phyloP scores from a whole-genome alignment of 2,113 vertebrate genomes.

The Eudyptes chrysolophus region DNA sequence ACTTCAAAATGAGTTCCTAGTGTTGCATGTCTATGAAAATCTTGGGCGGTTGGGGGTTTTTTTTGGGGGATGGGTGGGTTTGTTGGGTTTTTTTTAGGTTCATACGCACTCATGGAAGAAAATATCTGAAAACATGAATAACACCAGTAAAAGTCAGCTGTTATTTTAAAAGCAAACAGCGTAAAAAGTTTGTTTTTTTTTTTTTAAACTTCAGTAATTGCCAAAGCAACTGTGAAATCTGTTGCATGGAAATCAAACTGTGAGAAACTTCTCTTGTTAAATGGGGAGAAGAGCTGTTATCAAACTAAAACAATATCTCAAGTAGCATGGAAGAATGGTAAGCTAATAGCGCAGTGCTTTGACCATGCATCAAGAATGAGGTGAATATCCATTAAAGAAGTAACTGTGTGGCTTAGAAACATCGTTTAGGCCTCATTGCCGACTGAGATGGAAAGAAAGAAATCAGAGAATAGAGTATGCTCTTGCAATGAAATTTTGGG shows the following conservation, averaged over 20 bases:
- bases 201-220: constrained; percentile 31
- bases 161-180: background rate
- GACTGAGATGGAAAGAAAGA: background rate
- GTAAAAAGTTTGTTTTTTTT: background rate
- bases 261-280: constrained; percentile 17
- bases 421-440: background rate
- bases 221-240: constrained; percentile 48
- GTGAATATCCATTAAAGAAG: background rate
- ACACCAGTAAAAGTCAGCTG: background rate
- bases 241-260: background rate
- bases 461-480: background rate
- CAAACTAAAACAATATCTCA: background rate
- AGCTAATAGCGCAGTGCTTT: background rate
- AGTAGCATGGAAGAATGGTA: background rate
- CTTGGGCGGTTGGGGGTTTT: accelerated
- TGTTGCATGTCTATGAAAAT: background rate
- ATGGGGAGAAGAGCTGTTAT: background rate
- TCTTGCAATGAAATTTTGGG: background rate
- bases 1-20: background rate
- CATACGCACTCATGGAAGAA: background rate
- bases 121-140: background rate
- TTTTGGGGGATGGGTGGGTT: accelerated
- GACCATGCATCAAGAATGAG: constrained; percentile 10
- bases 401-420: background rate
- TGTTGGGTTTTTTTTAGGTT: background rate